phyloP scores from a whole-genome alignment of 2,113 vertebrate species.

The Burhinus bistriatus region DNA sequence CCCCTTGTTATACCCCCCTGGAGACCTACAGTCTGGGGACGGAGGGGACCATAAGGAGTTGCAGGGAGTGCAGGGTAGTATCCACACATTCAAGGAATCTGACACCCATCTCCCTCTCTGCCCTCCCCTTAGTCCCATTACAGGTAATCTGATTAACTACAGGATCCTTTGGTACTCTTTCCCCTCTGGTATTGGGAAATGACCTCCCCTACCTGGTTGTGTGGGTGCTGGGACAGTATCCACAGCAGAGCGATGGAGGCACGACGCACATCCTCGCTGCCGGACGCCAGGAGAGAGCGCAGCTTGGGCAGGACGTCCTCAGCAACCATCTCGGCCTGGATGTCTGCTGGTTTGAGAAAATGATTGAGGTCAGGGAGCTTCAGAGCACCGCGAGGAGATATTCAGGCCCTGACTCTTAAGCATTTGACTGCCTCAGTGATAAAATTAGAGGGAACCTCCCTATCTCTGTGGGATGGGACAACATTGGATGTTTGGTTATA shows the following conservation, averaged over 20 bases:
- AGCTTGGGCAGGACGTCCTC: conserved; percentile 70
- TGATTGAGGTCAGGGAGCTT: background rate
- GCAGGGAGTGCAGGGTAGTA: background rate
- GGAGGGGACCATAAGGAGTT: background rate
- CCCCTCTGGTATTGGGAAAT: background rate
- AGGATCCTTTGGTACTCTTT: background rate
- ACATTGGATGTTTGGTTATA: background rate
- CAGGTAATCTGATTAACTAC: background rate
- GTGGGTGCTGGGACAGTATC: conserved; percentile 67
- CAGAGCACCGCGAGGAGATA: background rate
- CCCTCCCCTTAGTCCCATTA: background rate
- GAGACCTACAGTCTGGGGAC: background rate
- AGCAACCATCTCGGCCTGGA: conserved; percentile 72
- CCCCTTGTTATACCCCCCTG: background rate
- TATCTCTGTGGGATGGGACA: background rate
- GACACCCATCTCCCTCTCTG: background rate
- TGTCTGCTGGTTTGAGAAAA: conserved; percentile 53
- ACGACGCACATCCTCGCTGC: conserved; percentile 17
- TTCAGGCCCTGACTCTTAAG: background rate
- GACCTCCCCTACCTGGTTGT: conserved; percentile 69
- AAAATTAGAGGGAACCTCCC: background rate
- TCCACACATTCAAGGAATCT: background rate
- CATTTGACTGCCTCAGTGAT: background rate
- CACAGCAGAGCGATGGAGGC: conserved; percentile 74
- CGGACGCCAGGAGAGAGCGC: conserved; percentile 63